Conservation (phyloP, 2,888 invertebrate genomes). For the Bimastos eiseni region DNA sequence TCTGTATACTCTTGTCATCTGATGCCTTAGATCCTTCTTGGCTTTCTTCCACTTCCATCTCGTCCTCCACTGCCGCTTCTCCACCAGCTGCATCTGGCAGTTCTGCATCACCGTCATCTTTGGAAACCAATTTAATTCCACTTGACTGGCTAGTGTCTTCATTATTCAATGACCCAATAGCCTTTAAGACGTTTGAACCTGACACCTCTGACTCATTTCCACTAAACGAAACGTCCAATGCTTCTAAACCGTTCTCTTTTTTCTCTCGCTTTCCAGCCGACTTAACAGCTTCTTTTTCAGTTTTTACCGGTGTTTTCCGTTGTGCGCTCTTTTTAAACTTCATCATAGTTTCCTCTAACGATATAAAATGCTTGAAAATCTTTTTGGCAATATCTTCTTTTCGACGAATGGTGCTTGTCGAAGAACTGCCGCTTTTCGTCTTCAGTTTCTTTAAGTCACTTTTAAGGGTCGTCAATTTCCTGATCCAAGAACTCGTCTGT, state of each 20-base stretch:
- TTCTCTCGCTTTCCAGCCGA: not conserved
- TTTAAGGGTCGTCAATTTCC: not conserved
- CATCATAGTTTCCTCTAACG: not conserved
- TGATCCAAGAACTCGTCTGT: not conserved
- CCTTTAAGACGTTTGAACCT: not conserved
- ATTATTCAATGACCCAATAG: not conserved
- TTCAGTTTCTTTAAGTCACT: constrained; percentile 20
- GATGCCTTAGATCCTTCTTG: not conserved
- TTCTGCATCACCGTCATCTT: not conserved
- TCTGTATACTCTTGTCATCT: not conserved
- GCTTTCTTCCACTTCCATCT: not conserved
- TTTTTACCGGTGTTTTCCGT: not conserved
- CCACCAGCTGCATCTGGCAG: not conserved
- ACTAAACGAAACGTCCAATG: not conserved
- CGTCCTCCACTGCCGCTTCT: not conserved
- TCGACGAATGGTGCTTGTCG: not conserved
- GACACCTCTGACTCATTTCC: not conserved
- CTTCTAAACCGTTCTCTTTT: not conserved
- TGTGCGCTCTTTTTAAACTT: not conserved
- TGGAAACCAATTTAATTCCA: not conserved
- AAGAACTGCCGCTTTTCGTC: not conserved
- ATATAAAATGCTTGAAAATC: not conserved
- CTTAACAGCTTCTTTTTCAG: not conserved
- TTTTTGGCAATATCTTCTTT: not conserved
- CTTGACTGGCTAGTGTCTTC: not conserved